Evolutionary conservation across 1,140 invertebrate species (phyloP).

Genomic region (Euwallacea similis): DNA sequence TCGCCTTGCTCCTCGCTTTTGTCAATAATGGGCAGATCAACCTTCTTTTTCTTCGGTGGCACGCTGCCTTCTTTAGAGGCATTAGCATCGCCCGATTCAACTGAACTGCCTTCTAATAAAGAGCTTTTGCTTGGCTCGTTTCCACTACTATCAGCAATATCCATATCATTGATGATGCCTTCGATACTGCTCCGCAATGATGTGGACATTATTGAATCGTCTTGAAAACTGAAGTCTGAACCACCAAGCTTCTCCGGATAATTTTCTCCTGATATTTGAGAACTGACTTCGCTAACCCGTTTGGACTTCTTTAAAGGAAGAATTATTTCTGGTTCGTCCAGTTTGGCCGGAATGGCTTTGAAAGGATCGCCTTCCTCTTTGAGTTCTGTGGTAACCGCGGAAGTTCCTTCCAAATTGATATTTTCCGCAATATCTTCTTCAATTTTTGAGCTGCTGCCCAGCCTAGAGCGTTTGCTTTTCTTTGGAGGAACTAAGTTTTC

Average conservation of each 20-base stretch:
- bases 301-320: conserved; percentile 40
- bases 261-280: neutral
- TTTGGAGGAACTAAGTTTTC: too few species aligned
- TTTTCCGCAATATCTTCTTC: too few species aligned
- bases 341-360: too few species aligned
- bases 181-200: conserved; percentile 26
- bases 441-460: too few species aligned
- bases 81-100: neutral
- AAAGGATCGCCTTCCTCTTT: too few species aligned
- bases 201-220: conserved; percentile 25
- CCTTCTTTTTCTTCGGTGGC: conserved; percentile 37
- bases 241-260: neutral
- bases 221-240: conserved; percentile 12
- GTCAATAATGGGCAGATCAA: conserved; percentile 1
- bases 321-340: conserved; percentile 21
- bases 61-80: neutral
- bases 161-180: conserved; percentile 22
- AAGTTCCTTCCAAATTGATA: too few species aligned
- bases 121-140: neutral
- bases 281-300: conserved; percentile 20
- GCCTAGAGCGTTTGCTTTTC: too few species aligned
- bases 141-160: conserved; percentile 1
- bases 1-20: neutral
- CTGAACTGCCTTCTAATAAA: neutral
- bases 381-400: too few species aligned